Base-by-base conservation (phyloP, 2,113 vertebrate genomes). In the Hippocampus mohnikei region DNA sequence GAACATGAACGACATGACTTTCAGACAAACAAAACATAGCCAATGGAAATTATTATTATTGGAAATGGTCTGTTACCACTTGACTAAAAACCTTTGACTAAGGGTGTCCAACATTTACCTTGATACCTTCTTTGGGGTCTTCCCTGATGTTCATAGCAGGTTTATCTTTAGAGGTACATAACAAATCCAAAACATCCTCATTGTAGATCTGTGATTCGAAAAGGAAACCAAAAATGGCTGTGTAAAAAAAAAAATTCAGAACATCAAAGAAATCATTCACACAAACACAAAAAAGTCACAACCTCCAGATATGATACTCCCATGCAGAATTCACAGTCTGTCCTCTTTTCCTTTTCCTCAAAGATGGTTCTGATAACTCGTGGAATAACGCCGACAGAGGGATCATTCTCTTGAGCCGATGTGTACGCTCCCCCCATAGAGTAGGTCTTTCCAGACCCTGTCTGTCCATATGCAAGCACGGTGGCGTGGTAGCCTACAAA, bases 341-440 rank as follows among this genome's bases (percentile, higher is more conserved):
- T 48, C 68, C 81, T 92, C 65, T 90, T 91, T 21, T 94, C 88
- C 64, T 90, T 93, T 89, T 96, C 93, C 52, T 92, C 89, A 82
- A 96, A 98, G 3, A 98, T 94, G 48, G 87, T 86, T 8, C 62
- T 80, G 79, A 99, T 94, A 15, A 98, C 96, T 37, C 97, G 90
- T 3, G 97, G 97, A 79, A 99, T 99, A 63, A 98, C 94, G 0
- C 97, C 96, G 11, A 97, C 93, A 0, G 82, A 91, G 2, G 93
- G 91, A 46, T 99, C 95, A 0, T 94, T 83, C 84, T 95, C 95
- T 74, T 98, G 95, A 16, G 85, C 91, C 3, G 95, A 92, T 1
- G 95, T 96, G 72, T 97, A 98, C 1, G 95, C 88, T 42, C 96
- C 94, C 69, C 97, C 97, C 97, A 99, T 99, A 0, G 96, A 98